Evolutionary conservation across 2,113 vertebrate species (phyloP).

Genomic region (Setophaga coronata): DNA sequence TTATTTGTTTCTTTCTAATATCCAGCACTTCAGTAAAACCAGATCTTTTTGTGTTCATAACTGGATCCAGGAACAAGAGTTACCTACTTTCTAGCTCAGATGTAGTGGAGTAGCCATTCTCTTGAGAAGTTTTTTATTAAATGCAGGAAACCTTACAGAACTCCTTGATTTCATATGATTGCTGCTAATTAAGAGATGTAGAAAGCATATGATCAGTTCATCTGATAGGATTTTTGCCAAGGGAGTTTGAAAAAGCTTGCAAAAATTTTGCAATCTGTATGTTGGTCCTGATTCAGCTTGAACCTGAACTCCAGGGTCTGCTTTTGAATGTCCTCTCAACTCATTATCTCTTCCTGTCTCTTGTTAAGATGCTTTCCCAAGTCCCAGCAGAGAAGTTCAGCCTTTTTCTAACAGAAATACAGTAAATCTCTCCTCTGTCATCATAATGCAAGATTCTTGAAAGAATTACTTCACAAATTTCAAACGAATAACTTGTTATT

Average conservation of each 20-base stretch:
- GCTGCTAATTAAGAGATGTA: neutral
- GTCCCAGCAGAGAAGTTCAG: neutral
- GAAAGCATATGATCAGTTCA: neutral
- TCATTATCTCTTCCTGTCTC: neutral
- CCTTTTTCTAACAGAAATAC: neutral
- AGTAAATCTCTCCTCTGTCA: neutral
- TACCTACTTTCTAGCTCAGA: neutral
- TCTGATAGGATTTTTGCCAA: conserved; percentile 12
- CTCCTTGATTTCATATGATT: neutral
- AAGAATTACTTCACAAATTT: conserved; percentile 43
- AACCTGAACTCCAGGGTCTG: neutral
- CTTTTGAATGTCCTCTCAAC: neutral
- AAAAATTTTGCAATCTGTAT: neutral
- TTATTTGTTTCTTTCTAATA: neutral
- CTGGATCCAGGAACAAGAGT: neutral
- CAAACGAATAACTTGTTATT: conserved; percentile 43
- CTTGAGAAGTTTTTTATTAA: neutral
- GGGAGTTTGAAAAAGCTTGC: neutral
- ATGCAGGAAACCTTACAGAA: neutral
- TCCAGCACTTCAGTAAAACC: neutral
- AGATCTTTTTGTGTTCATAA: neutral
- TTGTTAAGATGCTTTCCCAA: neutral
- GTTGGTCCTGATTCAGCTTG: neutral
- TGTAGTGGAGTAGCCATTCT: neutral
- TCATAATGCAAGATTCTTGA: neutral